Conservation (phyloP, 2,888 invertebrate genomes). For the Cepaea hortensis region DNA sequence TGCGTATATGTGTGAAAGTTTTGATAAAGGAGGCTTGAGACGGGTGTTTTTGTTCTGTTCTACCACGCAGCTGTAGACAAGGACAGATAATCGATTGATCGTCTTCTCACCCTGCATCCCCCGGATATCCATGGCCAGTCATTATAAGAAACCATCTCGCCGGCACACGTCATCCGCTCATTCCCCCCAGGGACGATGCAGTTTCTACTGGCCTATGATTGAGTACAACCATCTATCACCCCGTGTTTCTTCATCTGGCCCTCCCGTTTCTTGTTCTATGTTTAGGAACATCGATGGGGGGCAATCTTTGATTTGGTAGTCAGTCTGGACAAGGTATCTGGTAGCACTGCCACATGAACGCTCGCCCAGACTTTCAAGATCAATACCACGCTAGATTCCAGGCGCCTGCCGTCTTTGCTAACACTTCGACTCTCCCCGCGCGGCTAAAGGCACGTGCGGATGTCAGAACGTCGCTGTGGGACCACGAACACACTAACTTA, state of each 20-base stretch:
- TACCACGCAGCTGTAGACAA: no score
- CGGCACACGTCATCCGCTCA: no score
- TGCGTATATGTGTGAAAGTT: no score
- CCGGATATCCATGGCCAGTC: no score
- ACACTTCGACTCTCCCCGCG: slow-evolving; percentile 20
- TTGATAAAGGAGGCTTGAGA: no score
- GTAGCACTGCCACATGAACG: neutral
- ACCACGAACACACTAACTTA: slow-evolving; percentile 5
- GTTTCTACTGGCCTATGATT: no score
- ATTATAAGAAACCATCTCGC: no score
- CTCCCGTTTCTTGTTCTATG: neutral
- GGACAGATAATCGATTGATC: no score
- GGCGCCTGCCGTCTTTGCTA: slow-evolving; percentile 17
- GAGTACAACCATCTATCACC: neutral
- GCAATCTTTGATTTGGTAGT: slow-evolving; percentile 20
- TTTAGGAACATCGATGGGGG: slow-evolving; percentile 7
- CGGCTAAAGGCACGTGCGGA: slow-evolving; percentile 21
- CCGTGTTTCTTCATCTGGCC: neutral
- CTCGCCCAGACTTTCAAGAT: neutral
- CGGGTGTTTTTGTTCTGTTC: no score
- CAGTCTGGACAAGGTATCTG: neutral
- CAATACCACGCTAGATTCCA: neutral
- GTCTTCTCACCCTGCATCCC: no score
- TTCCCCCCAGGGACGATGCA: no score
- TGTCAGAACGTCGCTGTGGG: neutral